Percentiles rank a stretch among this genome's conserved stretches.
phyloP scores from a whole-genome alignment of 2,888 invertebrate species.

The Disparrhopalites patrizii region DNA sequence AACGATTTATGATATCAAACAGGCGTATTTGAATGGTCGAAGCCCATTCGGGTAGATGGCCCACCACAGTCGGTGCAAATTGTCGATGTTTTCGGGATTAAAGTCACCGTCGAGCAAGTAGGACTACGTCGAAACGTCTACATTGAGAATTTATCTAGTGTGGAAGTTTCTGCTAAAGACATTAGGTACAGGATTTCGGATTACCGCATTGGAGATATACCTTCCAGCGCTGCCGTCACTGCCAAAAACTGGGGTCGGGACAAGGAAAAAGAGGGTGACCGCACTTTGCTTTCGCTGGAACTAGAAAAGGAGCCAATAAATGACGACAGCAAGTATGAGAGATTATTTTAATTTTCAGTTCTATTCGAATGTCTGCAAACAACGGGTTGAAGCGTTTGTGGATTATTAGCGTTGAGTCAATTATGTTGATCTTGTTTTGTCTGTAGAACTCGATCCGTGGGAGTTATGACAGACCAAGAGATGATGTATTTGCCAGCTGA shows the following conservation, averaged over 20 bases:
- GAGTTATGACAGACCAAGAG: background rate
- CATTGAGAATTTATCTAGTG: slow-evolving; percentile 59
- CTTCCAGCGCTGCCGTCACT: too few species aligned
- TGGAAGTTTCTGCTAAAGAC: slow-evolving; percentile 76
- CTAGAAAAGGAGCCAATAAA: too few species aligned
- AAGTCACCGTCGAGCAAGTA: slow-evolving; percentile 52
- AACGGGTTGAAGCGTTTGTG: too few species aligned
- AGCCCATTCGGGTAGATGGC: slow-evolving; percentile 29
- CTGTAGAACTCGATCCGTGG: background rate
- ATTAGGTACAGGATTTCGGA: slow-evolving; percentile 64
- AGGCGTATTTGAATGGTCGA: slow-evolving; percentile 39
- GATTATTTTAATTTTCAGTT: too few species aligned
- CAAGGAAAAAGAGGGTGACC: too few species aligned
- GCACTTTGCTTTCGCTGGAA: too few species aligned
- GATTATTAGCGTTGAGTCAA: too few species aligned
- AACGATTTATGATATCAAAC: too few species aligned
- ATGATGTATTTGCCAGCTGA: slow-evolving; percentile 15
- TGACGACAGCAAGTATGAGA: too few species aligned
- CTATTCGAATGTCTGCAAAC: too few species aligned
- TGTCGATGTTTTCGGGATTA: slow-evolving; percentile 52
- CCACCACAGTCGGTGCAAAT: slow-evolving; percentile 41
- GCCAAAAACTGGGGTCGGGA: too few species aligned
- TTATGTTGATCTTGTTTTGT: too few species aligned
- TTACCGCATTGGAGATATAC: background rate
- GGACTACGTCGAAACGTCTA: slow-evolving; percentile 52